Evolutionary conservation across 2,797 vertebrate genomes (phyloP), one percentile per base, ranked within the genome.

Genomic region (Takifugu ocellatus): DNA sequence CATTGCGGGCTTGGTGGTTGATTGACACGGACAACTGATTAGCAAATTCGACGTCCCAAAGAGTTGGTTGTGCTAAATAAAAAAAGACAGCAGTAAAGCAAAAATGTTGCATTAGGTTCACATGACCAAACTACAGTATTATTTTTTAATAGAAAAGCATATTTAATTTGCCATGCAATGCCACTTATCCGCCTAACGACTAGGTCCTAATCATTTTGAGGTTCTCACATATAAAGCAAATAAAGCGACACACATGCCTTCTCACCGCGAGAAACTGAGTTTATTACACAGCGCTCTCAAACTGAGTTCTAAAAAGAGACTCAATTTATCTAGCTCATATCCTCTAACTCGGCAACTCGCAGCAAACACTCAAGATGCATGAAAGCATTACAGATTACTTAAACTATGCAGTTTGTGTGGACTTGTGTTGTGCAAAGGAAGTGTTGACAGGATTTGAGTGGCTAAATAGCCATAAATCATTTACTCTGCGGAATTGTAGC

Each of bases 1-100:
- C 92, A 0, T 97, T 98, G 5, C 86, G 88, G 16, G 92, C 92
- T 39, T 61, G 71, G 44, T 91, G 91, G 25, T 92, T 84, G 48
- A 67, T 72, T 3, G 78, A 17, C 39, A 65, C 50, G 5, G 88
- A 88, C 54, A 99, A 63, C 43, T 91, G 68, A 66, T 91, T 87
- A 0, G 92, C 94, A 74, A 95, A 90, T 49, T 97, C 94, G 58
- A 94, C 24, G 69, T 98, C 96, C 97, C 97, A 99, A 31, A 99
- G 87, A n/a, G 92, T 94, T 49, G 92, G 94, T 3, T 67, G 57
- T 25, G 54, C 87, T 90, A 59, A 52, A 81, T 67, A 62, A 39
- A 14, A 39, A 39, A 66, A 4, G 9, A 66, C 0, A 59, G 2
- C 4, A 56, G 46, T 6, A 10, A 44, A 50, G 58, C 7, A 25